These are phyloP conservation scores for Neoseiulus cucumeris DNA, from an alignment of 1,140 invertebrate genomes.

Conservation along the genomic window DNA sequence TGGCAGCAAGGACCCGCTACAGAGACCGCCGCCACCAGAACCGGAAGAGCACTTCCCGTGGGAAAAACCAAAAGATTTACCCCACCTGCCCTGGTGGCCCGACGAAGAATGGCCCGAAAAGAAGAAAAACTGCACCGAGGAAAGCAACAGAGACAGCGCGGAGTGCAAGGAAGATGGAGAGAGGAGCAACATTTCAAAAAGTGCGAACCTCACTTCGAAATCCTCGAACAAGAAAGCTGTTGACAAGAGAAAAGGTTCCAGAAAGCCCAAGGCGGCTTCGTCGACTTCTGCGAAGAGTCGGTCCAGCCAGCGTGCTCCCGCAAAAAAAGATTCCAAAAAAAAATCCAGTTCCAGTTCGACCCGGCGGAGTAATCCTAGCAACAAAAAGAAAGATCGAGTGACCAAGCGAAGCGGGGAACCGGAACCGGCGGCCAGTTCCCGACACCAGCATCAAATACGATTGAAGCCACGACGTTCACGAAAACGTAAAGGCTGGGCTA, in stretches of 20 bases:
- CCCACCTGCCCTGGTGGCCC: conserved; percentile 5
- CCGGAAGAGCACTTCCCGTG: conserved; percentile 6
- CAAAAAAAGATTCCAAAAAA: neutral
- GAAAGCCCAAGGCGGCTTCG: neutral
- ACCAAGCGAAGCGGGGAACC: neutral
- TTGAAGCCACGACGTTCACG: neutral
- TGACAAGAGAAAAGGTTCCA: neutral
- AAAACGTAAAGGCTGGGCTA: neutral
- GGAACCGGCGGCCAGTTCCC: neutral
- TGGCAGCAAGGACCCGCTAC: neutral
- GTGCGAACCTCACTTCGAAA: neutral
- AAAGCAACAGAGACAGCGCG: neutral
- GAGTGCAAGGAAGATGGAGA: neutral
- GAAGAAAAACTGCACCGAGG: neutral
- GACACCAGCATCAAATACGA: neutral
- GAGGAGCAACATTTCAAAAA: neutral
- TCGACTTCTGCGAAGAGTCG: too few species aligned
- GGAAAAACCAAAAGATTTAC: neutral
- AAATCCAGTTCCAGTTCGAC: neutral
- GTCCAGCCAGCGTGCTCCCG: neutral
- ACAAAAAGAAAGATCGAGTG: neutral
- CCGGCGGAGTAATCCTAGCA: neutral
- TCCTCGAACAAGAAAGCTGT: neutral
- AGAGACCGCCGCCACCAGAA: conserved; percentile 7
- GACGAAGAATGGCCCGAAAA: neutral